A percentile compares a stretch with the other conserved stretches of the same genome.
Evolutionary conservation across 2,888 invertebrate genomes (phyloP).

Genomic region (Tricholauxania praeusta): DNA sequence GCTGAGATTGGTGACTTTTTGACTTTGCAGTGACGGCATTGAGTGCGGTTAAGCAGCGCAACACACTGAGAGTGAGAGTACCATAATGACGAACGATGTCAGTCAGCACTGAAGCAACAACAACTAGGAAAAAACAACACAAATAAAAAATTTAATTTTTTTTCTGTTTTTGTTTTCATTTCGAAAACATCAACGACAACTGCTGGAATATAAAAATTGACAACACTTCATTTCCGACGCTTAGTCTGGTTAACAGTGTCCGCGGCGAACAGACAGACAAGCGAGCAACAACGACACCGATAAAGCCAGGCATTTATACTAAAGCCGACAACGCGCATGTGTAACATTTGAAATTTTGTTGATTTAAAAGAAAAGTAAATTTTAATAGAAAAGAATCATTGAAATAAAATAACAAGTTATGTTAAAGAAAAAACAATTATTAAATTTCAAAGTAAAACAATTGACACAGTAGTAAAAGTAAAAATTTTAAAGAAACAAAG

Average conservation of each 20-base stretch:
- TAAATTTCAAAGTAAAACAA: slow-evolving; percentile 3
- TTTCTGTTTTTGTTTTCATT: too few species aligned
- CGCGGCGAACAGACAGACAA: slow-evolving; percentile 40
- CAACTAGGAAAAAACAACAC: background rate
- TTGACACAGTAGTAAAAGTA: background rate
- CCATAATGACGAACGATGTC: background rate
- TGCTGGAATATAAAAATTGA: slow-evolving; percentile 51
- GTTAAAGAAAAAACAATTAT: slow-evolving; percentile 5
- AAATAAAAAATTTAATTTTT: too few species aligned
- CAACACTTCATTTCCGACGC: slow-evolving; percentile 56
- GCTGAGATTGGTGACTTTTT: background rate
- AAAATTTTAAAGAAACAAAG: background rate
- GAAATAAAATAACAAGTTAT: background rate
- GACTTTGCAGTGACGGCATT: background rate
- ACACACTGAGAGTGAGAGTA: background rate
- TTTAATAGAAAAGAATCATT: slow-evolving; percentile 6
- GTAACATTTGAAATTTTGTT: slow-evolving; percentile 14
- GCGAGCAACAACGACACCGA: slow-evolving; percentile 15
- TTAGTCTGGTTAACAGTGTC: slow-evolving; percentile 52
- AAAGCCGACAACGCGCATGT: slow-evolving; percentile 25
- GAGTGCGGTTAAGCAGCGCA: background rate
- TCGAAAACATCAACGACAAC: slow-evolving; percentile 18
- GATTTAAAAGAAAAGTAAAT: background rate
- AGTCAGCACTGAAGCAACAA: slow-evolving; percentile 7
- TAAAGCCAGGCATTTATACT: background rate